Conservation (phyloP, 2,113 vertebrate species). For the Ciconia maguari region DNA sequence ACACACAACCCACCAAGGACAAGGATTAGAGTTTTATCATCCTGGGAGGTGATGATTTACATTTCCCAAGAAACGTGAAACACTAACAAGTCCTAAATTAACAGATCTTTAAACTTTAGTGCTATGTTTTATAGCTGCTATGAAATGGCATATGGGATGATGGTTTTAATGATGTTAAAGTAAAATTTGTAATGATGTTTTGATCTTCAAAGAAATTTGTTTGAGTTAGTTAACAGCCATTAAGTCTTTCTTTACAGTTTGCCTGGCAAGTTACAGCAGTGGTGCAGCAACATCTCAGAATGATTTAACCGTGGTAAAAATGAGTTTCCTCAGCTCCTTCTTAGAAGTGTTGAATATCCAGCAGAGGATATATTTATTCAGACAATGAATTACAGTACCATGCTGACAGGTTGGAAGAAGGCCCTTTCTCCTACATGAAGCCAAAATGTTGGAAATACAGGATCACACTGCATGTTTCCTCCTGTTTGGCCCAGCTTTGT, state of each 20-base stretch:
- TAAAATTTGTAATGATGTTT: no score
- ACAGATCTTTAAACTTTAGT: neutral
- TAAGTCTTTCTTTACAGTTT: neutral
- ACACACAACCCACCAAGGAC: neutral
- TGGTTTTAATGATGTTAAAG: neutral
- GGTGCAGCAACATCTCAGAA: neutral
- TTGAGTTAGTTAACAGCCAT: neutral
- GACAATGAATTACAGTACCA: neutral
- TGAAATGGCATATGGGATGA: neutral
- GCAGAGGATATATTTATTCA: neutral
- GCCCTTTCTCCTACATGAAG: neutral
- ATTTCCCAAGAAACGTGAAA: neutral
- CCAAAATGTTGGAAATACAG: neutral
- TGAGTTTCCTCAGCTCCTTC: neutral
- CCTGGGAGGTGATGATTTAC: neutral
- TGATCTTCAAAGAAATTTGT: neutral
- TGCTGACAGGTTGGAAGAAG: neutral
- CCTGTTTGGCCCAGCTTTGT: neutral
- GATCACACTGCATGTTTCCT: neutral
- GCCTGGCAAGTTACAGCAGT: neutral
- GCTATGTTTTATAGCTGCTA: neutral
- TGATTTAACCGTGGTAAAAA: neutral
- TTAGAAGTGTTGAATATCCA: neutral
- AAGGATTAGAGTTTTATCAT: neutral
- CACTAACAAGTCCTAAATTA: neutral